phyloP scores from a whole-genome alignment of 2,113 vertebrate species.

The Urocitellus parryii region DNA sequence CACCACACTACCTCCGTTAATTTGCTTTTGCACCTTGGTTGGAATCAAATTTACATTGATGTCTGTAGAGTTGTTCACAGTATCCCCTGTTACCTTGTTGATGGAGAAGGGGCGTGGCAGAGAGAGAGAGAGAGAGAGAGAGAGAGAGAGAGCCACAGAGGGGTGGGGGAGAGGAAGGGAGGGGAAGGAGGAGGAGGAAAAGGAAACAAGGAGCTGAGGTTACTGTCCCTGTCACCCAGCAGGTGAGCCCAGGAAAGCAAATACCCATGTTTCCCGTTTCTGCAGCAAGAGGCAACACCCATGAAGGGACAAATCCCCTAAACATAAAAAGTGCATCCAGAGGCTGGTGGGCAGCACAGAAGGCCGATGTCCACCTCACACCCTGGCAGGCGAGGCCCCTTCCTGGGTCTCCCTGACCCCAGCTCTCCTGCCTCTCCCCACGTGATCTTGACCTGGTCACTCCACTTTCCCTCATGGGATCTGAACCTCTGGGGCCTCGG shows the following conservation, averaged over 20 bases:
- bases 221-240: background rate
- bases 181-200: too few species aligned
- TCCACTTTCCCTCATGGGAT: background rate
- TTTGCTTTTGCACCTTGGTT: too few species aligned
- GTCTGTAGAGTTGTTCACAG: too few species aligned
- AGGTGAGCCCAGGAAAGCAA: background rate
- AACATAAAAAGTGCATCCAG: background rate
- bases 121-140: too few species aligned
- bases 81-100: too few species aligned
- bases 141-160: accelerated
- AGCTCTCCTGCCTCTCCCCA: background rate
- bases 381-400: background rate
- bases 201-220: background rate
- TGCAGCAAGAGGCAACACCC: background rate
- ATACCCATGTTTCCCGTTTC: background rate
- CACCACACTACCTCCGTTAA: too few species aligned
- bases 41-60: too few species aligned
- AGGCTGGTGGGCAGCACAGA: too few species aligned
- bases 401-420: background rate
- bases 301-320: background rate
- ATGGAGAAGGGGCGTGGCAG: too few species aligned
- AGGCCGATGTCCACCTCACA: background rate
- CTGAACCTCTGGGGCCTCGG: background rate
- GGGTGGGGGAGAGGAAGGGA: too few species aligned
- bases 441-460: background rate